Evolutionary conservation across 92 coral and sea anemone species (phyloP), one percentile per base, ranked within the genome.

Genomic region (Scolanthus callimorphus): DNA sequence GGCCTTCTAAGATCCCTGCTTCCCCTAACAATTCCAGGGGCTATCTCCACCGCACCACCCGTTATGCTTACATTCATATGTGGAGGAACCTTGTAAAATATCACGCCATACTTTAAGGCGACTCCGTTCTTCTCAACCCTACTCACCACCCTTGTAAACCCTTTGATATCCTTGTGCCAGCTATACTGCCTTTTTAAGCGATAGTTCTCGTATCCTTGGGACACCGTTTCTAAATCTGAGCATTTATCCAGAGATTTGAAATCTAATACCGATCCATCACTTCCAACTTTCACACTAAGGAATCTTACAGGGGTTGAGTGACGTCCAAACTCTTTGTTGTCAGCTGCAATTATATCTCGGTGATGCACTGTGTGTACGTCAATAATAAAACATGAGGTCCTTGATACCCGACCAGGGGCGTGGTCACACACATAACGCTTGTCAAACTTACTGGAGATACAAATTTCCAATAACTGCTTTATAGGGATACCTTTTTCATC

Each of bases 181-280:
- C 81, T 79, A 69, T 71, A 79, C 49, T 79, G 80, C 45, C 85
- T 71, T 57, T 62, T 38, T 23, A 79, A 57, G 27, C 54, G 39
- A 53, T 69, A 79, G 49, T 56, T 50, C 57, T 58, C 69, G 34
- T 37, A 56, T 27, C 75, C 75, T 55, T 56, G 47, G 4, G 43
- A 45, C 24, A 51, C 24, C 20, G 27, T 2, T 34, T 63, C 47
- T 22, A 29, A 50, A 34, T 69, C 76, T 30, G 46, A 20, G 58
- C 52, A 45, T 27, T 9, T 20, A 55, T 75, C 71, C 48, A 58
- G 29, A 27, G 73, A 63, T 31, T 65, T 79, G n/a, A 71, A 39
- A 29, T 67, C 73, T 27, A 47, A 55, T 28, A 79, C 53, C 0
- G 51, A 55, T 3, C 85, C 67, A 49, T 57, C 73, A 17, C 31